Conservation (phyloP, 2,113 vertebrate genomes). For the Callospermophilus lateralis region DNA sequence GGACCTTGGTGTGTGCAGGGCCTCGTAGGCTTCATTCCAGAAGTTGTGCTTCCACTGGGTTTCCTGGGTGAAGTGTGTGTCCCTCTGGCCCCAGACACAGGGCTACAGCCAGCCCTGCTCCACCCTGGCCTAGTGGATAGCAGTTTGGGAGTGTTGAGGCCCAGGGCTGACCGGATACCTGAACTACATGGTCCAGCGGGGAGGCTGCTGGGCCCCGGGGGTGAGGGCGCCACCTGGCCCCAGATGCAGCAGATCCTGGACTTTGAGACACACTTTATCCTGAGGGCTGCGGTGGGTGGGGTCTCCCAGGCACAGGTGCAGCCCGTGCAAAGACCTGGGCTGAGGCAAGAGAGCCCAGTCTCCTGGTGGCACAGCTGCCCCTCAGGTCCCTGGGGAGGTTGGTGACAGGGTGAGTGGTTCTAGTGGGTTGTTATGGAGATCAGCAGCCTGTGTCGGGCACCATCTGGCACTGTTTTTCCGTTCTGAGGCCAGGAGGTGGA, state of each 20-base stretch:
- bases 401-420: not conserved
- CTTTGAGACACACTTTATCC: too few relatives aligned
- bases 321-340: not conserved
- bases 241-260: too few relatives aligned
- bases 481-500: not conserved
- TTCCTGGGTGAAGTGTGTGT: too few relatives aligned
- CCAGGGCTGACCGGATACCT: conserved; percentile 95
- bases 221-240: conserved; percentile 83
- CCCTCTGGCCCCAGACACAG: not conserved
- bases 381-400: not conserved
- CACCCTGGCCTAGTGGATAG: not conserved
- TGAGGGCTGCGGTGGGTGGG: not conserved
- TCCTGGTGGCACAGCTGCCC: not conserved
- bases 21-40: too few relatives aligned
- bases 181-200: conserved; percentile 95
- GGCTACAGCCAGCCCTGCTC: rapidly evolving
- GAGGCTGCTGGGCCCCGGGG: conserved; percentile 91
- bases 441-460: not conserved
- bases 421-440: not conserved
- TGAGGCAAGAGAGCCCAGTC: not conserved
- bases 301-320: not conserved
- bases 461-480: conserved; percentile 72
- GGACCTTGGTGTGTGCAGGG: too few relatives aligned
- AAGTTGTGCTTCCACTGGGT: too few relatives aligned
- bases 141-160: not conserved